phyloP scores from a whole-genome alignment of 2,797 vertebrate genomes.

The Rallus crepitans region DNA sequence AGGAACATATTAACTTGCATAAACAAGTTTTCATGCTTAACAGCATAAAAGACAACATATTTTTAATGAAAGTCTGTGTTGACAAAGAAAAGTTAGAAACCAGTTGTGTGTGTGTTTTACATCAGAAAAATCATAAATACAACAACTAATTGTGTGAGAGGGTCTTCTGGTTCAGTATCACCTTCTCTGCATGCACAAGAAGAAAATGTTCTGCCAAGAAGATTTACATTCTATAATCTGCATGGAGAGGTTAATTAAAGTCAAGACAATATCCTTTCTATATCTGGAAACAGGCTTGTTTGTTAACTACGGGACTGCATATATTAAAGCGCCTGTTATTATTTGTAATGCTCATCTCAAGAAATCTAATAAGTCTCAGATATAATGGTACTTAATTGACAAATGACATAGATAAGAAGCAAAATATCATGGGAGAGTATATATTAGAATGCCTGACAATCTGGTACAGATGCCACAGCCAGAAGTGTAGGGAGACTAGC shows the following conservation, averaged over 20 bases:
- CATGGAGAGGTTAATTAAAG: slow-evolving; percentile 32
- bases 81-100: background rate
- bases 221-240: slow-evolving; percentile 23
- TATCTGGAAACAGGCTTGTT: slow-evolving; percentile 3
- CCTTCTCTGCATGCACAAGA: background rate
- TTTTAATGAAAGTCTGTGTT: background rate
- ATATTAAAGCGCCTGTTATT: background rate
- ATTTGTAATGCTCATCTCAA: background rate
- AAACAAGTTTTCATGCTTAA: background rate
- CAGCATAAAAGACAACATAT: background rate
- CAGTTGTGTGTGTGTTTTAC: background rate
- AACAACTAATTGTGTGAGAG: background rate
- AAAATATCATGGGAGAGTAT: background rate
- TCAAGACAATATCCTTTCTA: slow-evolving; percentile 7
- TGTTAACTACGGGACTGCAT: background rate
- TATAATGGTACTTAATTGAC: slow-evolving; percentile 1
- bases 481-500: background rate
- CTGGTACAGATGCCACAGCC: slow-evolving; percentile 4
- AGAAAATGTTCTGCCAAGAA: slow-evolving; percentile 27
- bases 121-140: background rate
- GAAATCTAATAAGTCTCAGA: background rate
- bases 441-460: slow-evolving; percentile 20
- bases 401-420: slow-evolving; percentile 20
- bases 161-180: background rate
- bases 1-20: background rate